Evolutionary conservation across 37 sponge, comb jelly and placozoan genomes (phyloP).

Genomic region (Crambe crambe): DNA sequence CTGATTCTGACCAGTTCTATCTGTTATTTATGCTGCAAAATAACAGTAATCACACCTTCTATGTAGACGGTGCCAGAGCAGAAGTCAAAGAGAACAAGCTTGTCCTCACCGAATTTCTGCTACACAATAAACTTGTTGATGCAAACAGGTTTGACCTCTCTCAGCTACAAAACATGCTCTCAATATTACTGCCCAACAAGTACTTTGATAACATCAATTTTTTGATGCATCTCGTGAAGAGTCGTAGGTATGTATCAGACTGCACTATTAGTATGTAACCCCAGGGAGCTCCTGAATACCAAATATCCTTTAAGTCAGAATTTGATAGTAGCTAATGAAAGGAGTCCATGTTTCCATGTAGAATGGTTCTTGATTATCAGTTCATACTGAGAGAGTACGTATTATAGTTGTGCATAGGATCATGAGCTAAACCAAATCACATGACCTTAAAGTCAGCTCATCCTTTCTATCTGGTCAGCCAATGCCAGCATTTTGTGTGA

Average conservation of each 20-base stretch:
- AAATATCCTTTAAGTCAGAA: too few relatives aligned
- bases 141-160: neutral
- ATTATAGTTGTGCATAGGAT: too few relatives aligned
- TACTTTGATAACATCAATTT: neutral
- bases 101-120: neutral
- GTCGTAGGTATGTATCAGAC: conserved; percentile 4
- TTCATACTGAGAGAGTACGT: too few relatives aligned
- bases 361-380: too few relatives aligned
- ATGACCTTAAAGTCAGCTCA: too few relatives aligned
- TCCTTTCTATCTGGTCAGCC: too few relatives aligned
- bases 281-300: too few relatives aligned
- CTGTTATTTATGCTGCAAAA: neutral
- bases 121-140: neutral
- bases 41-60: neutral
- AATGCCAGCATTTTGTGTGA: too few relatives aligned
- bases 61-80: neutral
- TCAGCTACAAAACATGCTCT: neutral
- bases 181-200: neutral
- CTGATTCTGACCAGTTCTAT: neutral
- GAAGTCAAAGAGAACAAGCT: neutral
- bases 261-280: too few relatives aligned
- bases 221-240: neutral
- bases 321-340: too few relatives aligned
- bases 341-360: too few relatives aligned
- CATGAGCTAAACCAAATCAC: too few relatives aligned